A percentile compares a stretch with the other conserved stretches of the same genome.
Evolutionary conservation across 2,113 vertebrate genomes (phyloP).

Genomic region (Anser cygnoides): DNA sequence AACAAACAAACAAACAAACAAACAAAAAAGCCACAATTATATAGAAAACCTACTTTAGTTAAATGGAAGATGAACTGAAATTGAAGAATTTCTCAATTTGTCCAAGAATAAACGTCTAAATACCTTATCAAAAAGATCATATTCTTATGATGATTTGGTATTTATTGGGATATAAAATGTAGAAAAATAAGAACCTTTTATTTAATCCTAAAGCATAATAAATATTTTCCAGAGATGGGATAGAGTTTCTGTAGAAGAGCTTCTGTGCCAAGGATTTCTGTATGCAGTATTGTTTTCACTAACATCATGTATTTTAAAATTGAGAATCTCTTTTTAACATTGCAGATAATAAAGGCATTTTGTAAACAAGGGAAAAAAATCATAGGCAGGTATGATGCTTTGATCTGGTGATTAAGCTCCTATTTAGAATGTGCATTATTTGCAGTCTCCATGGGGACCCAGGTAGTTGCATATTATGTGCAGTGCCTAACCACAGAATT

Average conservation of each 20-base stretch:
- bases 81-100: neutral
- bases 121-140: neutral
- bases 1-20: neutral
- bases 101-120: neutral
- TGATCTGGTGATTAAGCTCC: neutral
- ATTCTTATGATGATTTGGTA: neutral
- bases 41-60: neutral
- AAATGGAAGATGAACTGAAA: neutral
- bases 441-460: constrained; percentile 7
- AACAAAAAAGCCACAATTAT: neutral
- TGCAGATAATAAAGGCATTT: neutral
- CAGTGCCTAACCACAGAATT: constrained; percentile 24
- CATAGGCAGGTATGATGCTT: neutral
- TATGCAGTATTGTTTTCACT: neutral
- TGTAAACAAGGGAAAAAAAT: neutral
- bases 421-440: neutral
- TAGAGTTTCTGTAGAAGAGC: neutral
- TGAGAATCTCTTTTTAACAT: neutral
- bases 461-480: neutral
- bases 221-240: neutral
- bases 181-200: neutral
- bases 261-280: neutral
- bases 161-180: neutral
- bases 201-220: neutral
- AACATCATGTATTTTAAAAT: neutral